Conservation (phyloP, 2,113 vertebrate genomes). For the Barbus barbus region DNA sequence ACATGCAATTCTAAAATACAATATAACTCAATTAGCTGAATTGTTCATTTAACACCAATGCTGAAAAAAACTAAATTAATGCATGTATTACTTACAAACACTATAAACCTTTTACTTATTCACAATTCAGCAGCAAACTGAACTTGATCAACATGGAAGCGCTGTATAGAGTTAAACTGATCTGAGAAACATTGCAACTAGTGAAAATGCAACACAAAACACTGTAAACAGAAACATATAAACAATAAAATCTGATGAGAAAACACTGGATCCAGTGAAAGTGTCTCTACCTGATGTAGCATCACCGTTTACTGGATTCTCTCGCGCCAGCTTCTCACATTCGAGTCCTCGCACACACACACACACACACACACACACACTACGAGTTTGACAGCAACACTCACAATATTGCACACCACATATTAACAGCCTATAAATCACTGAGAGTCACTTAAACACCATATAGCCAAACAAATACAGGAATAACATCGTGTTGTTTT, state of each 20-base stretch:
- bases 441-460: background rate
- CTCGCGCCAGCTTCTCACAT: background rate
- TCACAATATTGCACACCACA: background rate
- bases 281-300: constrained; percentile 71
- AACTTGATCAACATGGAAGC: too few species aligned
- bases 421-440: background rate
- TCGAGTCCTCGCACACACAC: background rate
- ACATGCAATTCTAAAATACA: too few species aligned
- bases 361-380: constrained; percentile 3
- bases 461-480: background rate
- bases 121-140: background rate
- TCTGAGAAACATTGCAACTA: background rate
- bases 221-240: background rate
- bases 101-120: background rate
- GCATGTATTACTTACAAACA: too few species aligned
- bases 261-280: background rate
- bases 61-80: too few species aligned
- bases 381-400: too few species aligned
- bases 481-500: background rate
- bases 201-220: background rate
- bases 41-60: too few species aligned
- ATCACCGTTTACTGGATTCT: constrained; percentile 61
- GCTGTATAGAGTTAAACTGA: background rate
- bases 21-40: too few species aligned
- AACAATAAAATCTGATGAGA: background rate